A percentile compares a stretch with the other conserved stretches of the same genome.
These are phyloP conservation scores for Hyles euphorbiae DNA, from an alignment of 1,140 invertebrate species.

Conservation along the genomic window DNA sequence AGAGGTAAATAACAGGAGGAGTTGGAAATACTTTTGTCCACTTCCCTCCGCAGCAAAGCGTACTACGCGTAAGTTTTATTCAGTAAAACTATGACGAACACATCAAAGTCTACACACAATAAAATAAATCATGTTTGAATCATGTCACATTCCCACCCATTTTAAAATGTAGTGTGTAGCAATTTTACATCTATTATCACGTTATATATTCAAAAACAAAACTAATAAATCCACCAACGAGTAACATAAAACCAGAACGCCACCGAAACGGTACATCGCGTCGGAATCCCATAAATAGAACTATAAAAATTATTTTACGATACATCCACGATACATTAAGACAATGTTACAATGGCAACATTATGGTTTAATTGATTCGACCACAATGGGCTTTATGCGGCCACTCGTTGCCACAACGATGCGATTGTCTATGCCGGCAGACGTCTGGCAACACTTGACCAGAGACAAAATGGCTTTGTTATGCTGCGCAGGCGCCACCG, in stretches of 20 bases:
- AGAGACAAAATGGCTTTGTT: constrained; percentile 74
- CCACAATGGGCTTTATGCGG: constrained; percentile 67
- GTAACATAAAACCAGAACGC: constrained; percentile 58
- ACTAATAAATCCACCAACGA: constrained; percentile 33
- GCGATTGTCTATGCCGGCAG: constrained; percentile 67
- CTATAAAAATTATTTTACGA: constrained; percentile 72
- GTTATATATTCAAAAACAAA: constrained; percentile 47
- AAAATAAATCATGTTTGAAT: too few species aligned
- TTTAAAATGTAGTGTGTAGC: not conserved
- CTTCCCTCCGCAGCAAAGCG: too few species aligned
- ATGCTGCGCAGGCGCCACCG: constrained; percentile 62
- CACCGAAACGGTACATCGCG: constrained; percentile 60
- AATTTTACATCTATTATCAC: constrained; percentile 17
- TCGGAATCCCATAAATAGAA: constrained; percentile 67
- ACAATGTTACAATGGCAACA: constrained; percentile 72
- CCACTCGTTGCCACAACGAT: constrained; percentile 59
- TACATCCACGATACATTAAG: constrained; percentile 66
- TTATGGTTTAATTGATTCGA: constrained; percentile 70
- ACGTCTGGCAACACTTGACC: constrained; percentile 73
- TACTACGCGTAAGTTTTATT: too few species aligned
- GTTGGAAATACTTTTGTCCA: too few species aligned
- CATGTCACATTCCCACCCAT: too few species aligned
- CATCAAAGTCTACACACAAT: too few species aligned
- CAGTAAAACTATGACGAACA: too few species aligned
- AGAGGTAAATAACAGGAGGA: too few species aligned